Conservation (phyloP, 2,888 invertebrate species). For the Amaurobius ferox region DNA sequence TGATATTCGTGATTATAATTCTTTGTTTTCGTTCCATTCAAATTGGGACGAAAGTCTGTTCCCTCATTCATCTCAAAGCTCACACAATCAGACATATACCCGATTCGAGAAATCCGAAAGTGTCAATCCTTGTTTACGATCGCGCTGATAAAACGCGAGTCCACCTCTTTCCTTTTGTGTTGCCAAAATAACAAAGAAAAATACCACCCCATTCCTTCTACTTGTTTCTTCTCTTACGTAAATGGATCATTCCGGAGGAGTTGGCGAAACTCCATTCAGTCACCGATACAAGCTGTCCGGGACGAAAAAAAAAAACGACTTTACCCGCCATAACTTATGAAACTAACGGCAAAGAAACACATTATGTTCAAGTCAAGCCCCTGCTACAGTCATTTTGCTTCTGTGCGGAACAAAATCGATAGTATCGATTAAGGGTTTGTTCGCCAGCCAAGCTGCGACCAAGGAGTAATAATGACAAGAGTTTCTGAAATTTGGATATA, state of each 20-base stretch:
- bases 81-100: too few species aligned
- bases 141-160: not conserved
- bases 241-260: not conserved
- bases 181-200: slow-evolving; percentile 5
- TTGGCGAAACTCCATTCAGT: slow-evolving; percentile 8
- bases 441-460: not conserved
- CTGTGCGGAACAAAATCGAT: not conserved
- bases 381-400: not conserved
- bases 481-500: too few species aligned
- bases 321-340: not conserved
- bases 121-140: not conserved
- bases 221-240: not conserved
- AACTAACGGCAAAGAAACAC: slow-evolving; percentile 4
- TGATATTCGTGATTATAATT: too few species aligned
- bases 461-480: not conserved
- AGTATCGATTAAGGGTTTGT: not conserved
- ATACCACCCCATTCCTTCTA: not conserved
- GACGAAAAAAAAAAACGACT: not conserved
- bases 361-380: slow-evolving; percentile 1
- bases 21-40: too few species aligned
- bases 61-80: too few species aligned
- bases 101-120: too few species aligned
- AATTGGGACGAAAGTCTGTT: too few species aligned
- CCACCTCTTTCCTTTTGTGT: not conserved
- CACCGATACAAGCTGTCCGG: slow-evolving; percentile 3